Conservation (phyloP, 2,888 invertebrate species). For the Chrysolina americana region DNA sequence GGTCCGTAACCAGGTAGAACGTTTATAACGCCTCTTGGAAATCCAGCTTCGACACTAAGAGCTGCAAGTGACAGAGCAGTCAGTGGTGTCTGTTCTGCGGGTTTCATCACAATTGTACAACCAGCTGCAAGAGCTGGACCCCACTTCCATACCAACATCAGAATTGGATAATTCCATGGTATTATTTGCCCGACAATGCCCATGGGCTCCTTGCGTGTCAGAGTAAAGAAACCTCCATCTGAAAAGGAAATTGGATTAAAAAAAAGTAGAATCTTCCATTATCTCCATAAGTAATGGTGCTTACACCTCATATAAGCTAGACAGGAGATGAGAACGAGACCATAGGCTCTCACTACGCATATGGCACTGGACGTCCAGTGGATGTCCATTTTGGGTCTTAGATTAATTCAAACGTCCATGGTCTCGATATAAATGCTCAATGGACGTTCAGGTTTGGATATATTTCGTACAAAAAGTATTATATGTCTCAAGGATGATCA, state of each 20-base stretch:
- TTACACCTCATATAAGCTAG: no score
- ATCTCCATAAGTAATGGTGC: no score
- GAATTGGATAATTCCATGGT: slow-evolving; percentile 86
- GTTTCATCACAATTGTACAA: slow-evolving; percentile 85
- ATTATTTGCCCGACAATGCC: slow-evolving; percentile 87
- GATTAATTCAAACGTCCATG: no score
- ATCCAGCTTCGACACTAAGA: slow-evolving; percentile 83
- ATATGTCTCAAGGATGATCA: no score
- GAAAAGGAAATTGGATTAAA: slow-evolving; percentile 42
- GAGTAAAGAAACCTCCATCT: slow-evolving; percentile 75
- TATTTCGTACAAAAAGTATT: no score
- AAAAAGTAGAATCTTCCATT: no score
- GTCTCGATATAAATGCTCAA: no score
- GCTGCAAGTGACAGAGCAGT: slow-evolving; percentile 83
- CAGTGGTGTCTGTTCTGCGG: slow-evolving; percentile 89
- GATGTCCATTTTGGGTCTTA: no score
- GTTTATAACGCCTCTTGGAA: slow-evolving; percentile 86
- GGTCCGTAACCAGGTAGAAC: slow-evolving; percentile 83
- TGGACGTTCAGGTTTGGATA: no score
- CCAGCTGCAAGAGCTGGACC: slow-evolving; percentile 77
- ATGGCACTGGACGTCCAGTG: no score
- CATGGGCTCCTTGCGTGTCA: slow-evolving; percentile 82
- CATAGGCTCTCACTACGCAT: no score
- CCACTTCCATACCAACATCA: slow-evolving; percentile 90
- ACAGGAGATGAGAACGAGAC: no score